phyloP scores from a whole-genome alignment of 2,888 invertebrate species.

The Chirona hameri region DNA sequence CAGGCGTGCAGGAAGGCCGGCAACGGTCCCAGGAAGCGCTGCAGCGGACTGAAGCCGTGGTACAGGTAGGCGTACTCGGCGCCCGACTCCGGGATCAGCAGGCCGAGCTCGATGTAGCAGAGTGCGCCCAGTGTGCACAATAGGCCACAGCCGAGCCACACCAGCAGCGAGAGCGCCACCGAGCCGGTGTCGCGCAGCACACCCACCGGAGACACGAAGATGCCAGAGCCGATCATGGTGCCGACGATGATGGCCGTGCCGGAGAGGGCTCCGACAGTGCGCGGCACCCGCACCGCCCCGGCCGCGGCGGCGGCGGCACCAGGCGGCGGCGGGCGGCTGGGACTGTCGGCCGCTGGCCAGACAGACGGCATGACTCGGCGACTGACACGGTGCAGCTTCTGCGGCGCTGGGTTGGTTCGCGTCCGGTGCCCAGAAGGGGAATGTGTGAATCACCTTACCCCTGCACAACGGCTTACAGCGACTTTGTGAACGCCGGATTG shows the following conservation, averaged over 20 bases:
- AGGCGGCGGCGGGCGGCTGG: background rate
- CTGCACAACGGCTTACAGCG: too few relatives aligned
- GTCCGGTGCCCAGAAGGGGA: too few relatives aligned
- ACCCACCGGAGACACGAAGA: constrained; percentile 77
- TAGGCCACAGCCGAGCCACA: constrained; percentile 74
- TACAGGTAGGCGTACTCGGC: constrained; percentile 76
- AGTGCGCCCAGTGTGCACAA: constrained; percentile 76
- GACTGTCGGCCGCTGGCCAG: too few relatives aligned
- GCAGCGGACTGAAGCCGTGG: constrained; percentile 64
- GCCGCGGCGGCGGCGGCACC: background rate
- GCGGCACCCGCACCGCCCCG: background rate
- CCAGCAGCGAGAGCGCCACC: constrained; percentile 69
- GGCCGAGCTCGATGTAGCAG: constrained; percentile 63
- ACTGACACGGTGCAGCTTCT: too few relatives aligned
- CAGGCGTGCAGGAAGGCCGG: constrained; percentile 73
- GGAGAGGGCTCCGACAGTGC: constrained; percentile 65
- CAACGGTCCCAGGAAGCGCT: background rate
- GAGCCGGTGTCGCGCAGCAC: constrained; percentile 74
- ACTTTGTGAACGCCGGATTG: too few relatives aligned
- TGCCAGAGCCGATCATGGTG: constrained; percentile 85
- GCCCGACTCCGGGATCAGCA: constrained; percentile 61
- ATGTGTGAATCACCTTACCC: too few relatives aligned
- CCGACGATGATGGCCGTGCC: constrained; percentile 78
- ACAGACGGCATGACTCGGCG: too few relatives aligned
- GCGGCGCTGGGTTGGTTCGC: too few relatives aligned